Base-by-base conservation (phyloP, 2,888 invertebrate genomes). In the Carterocephalus palaemon region DNA sequence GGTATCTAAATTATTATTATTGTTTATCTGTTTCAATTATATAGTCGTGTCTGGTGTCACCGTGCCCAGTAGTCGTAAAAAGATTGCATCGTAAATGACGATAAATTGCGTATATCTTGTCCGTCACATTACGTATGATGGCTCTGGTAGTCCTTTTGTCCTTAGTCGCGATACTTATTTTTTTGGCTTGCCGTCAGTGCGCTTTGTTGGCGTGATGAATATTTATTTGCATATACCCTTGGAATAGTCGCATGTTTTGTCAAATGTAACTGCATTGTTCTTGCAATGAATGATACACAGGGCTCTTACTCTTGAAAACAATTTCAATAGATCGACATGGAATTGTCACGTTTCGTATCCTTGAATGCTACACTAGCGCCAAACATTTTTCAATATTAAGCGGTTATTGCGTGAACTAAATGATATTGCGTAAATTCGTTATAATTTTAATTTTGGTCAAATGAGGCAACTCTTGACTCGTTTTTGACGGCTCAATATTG, bases 171-270 rank as follows among this genome's bases (percentile, higher is more conserved):
- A 46, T 54, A 62, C 60, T 55, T 68, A 62, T 54, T 67, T 74
- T 75, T 73, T 68, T 67, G 68, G 59, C 52, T 57, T 47, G 61
- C 56, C 58, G 57, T 66, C 69, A 66, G 64, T 72, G 64, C 64
- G 64, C 67, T 74, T 71, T 72, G 75, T 72, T 73, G 72, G 71
- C 58, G 67, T 72, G 74, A 68, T 62, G 63, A 58, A 54, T 68
- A 80, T 81, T 79, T 81, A 67, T 81, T 79, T 81, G 67, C 78
- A 78, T 80, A 74, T 70, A 70, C 67, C 75, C 71, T 78, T 76
- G 73, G n/a, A 66, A 62, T 69, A 56, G 54, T 59, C 66, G 59
- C 64, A 63, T 68, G 67, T 59, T 60, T 69, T 68, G 70, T 69
- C 70, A 72, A 64, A 66, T 64, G 64, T 64, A 62, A 64, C 58